Evolutionary conservation across 2,888 invertebrate genomes (phyloP).

Genomic region (Scaptomyza flava): DNA sequence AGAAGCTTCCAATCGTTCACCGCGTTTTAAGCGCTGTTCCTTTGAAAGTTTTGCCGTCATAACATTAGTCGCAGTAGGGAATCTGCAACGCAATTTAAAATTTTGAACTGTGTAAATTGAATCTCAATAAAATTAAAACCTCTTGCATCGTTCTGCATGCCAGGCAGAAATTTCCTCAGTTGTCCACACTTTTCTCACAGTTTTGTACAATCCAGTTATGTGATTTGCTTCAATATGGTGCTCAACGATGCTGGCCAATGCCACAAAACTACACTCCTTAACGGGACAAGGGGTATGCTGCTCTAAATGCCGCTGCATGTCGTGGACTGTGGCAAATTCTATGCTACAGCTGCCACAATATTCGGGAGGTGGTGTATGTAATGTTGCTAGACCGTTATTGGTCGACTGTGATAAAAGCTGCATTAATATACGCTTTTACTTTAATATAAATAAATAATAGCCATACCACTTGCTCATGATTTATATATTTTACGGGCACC

Average conservation of each 20-base stretch:
- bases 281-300: constrained; percentile 92
- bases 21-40: constrained; percentile 89
- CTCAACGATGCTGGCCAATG: constrained; percentile 87
- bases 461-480: constrained; percentile 35
- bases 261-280: constrained; percentile 88
- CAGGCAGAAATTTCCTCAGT: constrained; percentile 94
- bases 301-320: constrained; percentile 88
- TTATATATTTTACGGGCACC: constrained; percentile 78
- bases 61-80: constrained; percentile 90
- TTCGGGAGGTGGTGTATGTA: constrained; percentile 71
- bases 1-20: constrained; percentile 88
- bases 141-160: constrained; percentile 92
- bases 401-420: constrained; percentile 1
- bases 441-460: background rate
- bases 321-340: constrained; percentile 87
- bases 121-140: constrained; percentile 60
- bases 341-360: constrained; percentile 94
- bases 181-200: constrained; percentile 90
- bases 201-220: constrained; percentile 91
- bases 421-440: background rate
- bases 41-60: constrained; percentile 87
- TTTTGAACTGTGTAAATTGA: background rate
- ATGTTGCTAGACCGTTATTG: background rate
- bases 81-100: constrained; percentile 78
- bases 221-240: constrained; percentile 94